A percentile compares a stretch with the other conserved stretches of the same genome.
phyloP scores from a whole-genome alignment of 2,113 vertebrate genomes.

The Phocoena sinus region DNA sequence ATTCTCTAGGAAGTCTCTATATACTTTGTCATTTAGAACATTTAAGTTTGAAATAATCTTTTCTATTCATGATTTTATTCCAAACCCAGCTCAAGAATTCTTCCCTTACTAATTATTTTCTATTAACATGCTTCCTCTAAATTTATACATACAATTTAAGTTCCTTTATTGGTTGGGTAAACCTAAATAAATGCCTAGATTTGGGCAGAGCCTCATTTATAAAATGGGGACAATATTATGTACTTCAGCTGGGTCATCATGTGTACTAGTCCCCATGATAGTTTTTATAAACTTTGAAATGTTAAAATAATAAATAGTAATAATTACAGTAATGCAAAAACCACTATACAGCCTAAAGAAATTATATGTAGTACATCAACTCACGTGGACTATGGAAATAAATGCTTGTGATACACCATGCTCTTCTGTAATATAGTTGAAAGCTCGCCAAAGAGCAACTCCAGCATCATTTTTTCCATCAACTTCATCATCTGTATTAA shows the following conservation, averaged over 20 bases:
- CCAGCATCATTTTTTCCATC: slow-evolving; percentile 89
- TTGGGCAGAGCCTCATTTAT: background rate
- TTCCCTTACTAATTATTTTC: background rate
- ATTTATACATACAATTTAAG: background rate
- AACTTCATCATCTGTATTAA: slow-evolving; percentile 88
- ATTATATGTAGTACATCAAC: slow-evolving; percentile 72
- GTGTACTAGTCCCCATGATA: background rate
- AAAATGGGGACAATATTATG: background rate
- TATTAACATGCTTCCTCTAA: slow-evolving; percentile 7
- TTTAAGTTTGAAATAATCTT: background rate
- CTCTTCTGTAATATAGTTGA: slow-evolving; percentile 92
- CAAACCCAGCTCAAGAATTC: background rate
- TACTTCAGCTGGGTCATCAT: background rate
- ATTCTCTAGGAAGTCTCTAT: background rate
- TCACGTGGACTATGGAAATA: slow-evolving; percentile 86
- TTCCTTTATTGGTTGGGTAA: background rate
- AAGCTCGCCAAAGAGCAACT: slow-evolving; percentile 90
- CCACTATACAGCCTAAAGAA: background rate
- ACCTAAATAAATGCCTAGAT: background rate
- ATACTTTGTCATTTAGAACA: background rate
- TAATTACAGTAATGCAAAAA: background rate
- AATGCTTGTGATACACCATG: slow-evolving; percentile 89
- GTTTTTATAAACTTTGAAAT: background rate
- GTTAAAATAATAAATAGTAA: background rate
- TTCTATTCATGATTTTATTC: slow-evolving; percentile 3